A percentile compares a stretch with the other conserved stretches of the same genome.
phyloP scores from a whole-genome alignment of 2,113 vertebrate genomes.

The Xyliphius kryptos region DNA sequence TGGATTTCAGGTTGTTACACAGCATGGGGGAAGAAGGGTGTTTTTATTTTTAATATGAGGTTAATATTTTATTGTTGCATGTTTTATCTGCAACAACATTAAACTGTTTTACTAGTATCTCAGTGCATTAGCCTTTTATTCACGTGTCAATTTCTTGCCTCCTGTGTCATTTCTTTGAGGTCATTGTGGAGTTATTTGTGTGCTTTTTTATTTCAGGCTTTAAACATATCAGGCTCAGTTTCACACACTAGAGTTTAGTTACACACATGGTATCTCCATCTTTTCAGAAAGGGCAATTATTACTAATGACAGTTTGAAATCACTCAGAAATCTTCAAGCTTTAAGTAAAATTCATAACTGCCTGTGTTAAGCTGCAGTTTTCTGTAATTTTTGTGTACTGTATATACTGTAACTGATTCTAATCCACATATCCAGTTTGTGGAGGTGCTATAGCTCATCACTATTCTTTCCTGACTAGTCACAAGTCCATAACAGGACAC shows the following conservation, averaged over 20 bases:
- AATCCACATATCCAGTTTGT: too few species aligned
- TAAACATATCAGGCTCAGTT: background rate
- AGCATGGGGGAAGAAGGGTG: slow-evolving; percentile 1
- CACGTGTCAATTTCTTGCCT: slow-evolving; percentile 99
- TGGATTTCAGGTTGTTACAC: slow-evolving; percentile 16
- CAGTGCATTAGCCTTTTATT: slow-evolving; percentile 99
- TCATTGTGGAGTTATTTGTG: slow-evolving; percentile 73
- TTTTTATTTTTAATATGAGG: slow-evolving; percentile 59
- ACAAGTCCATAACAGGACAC: too few species aligned
- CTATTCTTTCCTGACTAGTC: too few species aligned
- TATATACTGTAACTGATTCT: too few species aligned
- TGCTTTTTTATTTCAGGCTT: slow-evolving; percentile 27
- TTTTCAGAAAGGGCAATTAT: too few species aligned
- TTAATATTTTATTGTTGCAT: slow-evolving; percentile 97
- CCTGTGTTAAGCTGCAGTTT: too few species aligned
- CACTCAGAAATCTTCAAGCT: too few species aligned
- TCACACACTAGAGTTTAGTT: slow-evolving; percentile 1
- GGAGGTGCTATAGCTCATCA: too few species aligned
- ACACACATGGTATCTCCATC: background rate
- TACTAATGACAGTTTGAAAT: too few species aligned
- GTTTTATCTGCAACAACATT: slow-evolving; percentile 99
- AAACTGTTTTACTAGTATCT: slow-evolving; percentile 99
- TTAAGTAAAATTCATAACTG: too few species aligned
- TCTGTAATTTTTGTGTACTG: too few species aligned
- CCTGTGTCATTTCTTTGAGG: slow-evolving; percentile 99